Evolutionary conservation across 2,113 vertebrate genomes (phyloP), one percentile per base, ranked within the genome.

Genomic region (Romanogobio albipinnatus): DNA sequence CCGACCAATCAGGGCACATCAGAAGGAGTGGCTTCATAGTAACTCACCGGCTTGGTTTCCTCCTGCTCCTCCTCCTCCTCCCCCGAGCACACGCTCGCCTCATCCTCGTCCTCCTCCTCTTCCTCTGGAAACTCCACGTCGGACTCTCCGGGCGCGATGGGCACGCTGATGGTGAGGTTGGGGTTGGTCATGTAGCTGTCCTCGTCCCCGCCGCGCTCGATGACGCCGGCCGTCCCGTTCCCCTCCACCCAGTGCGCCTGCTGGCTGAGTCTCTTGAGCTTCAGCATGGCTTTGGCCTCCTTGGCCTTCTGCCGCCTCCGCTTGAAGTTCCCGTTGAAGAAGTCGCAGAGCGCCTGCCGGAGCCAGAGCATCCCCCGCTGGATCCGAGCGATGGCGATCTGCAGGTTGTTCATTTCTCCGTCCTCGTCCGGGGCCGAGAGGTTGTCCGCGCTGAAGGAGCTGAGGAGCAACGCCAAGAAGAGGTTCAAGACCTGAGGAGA

Each of bases 361-460:
- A 95, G 77, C 9, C 96, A 96, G 74, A 81, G 89, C n/a, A 97
- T 93, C 14, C 96, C 97, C 0, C 94, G 90, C 79, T 96, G 94
- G 92, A 99, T 97, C 43, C 98, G 93, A 75, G 96, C 97, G 85
- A 99, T 94, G 6, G 98, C 98, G 7, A 99, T 96, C 62, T 99
- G 98, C 26, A 99, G 94, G 91, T 99, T 99, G 94, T 99, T 99
- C 97, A 99, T 94, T 92, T 99, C 98, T 0, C 97, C 97, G 0
- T 99, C 98, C 9, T 99, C 98, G 0, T 99, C 98, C 0, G 97
- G 96, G 7, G 97, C 95, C 0, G 96, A 96, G 3, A 99, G 95
- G 94, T 98, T 99, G 92, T 99, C 98, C 0, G 97, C 96, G 0
- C 98, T 98, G 94, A 99, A 99, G 2, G 97, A 98, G 91, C 98